Base-by-base conservation (phyloP, 2,797 vertebrate genomes). In the Scyliorhinus canicula region DNA sequence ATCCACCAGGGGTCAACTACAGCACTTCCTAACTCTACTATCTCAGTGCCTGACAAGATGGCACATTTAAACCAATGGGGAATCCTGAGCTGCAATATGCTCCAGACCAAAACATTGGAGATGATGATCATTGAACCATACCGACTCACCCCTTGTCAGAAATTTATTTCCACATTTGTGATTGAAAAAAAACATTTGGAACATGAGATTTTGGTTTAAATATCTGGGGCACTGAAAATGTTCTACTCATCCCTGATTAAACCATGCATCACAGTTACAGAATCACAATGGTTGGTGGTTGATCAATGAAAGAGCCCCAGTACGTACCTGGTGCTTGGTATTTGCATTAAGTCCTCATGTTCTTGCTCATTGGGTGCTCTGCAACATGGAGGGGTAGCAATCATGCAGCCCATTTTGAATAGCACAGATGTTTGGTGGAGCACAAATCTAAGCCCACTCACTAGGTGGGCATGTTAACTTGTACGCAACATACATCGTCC, bases 291-390 rank as follows among this genome's bases (percentile, higher is more conserved):
- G 79, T 21, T 82, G 40, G 79, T 82, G 44, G 79, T 47, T 82
- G 79, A 82, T 82, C 44, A 82, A 6, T 26, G 44, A 47, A 47
- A 26, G 21, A 47, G 44, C 26, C 79, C 79, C 21, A 26, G 57
- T 44, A n/a, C 88, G 0, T 91, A 91, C 88, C 93, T 71, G 67
- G 35, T 52, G 93, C 67, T 94, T 35, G 93, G 93, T 52, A 94
- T 94, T 74, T 94, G 93, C 35, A 94, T 47, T 47, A 94, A 40
- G 44, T 94, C 93, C 67, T 94, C 67, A 40, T 94, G 65, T 44
- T 91, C 88, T 60, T 94, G 93, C 50, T 55, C 93, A 19, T 55
- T 74, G 93, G 28, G 26, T 7, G 6, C 28, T 74, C 6, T 74
- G 47, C 44, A 52, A 26, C 93, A 94, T 3, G 6, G 93, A 69